These are phyloP conservation scores for Philaenus spumarius DNA, from an alignment of 1,140 invertebrate genomes.

Conservation along the genomic window DNA sequence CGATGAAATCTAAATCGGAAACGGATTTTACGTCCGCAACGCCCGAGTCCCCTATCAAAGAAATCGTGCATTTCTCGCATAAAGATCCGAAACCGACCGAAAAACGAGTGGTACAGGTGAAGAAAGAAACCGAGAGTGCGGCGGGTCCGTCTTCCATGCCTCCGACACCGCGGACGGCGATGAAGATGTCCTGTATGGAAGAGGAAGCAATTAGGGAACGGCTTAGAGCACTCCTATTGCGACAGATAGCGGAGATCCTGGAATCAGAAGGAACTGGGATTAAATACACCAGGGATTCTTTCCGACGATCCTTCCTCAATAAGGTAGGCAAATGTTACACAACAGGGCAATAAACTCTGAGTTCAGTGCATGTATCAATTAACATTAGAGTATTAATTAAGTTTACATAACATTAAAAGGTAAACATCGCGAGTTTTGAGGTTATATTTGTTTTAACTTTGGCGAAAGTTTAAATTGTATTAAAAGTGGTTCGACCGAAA, in stretches of 20 bases:
- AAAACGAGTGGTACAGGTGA: neutral
- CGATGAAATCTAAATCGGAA: too few species aligned
- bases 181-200: conserved; percentile 53
- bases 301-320: conserved; percentile 55
- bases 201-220: conserved; percentile 54
- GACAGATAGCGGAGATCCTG: conserved; percentile 55
- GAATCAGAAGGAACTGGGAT: conserved; percentile 32
- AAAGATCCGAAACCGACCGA: neutral
- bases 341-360: too few species aligned
- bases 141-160: neutral
- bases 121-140: neutral
- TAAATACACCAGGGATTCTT: conserved; percentile 51
- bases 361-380: too few species aligned
- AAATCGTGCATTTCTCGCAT: neutral
- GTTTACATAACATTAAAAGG: too few species aligned
- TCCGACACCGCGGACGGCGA: neutral
- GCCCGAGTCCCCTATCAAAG: neutral
- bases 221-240: conserved; percentile 46
- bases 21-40: neutral
- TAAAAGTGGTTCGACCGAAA: too few species aligned
- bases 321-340: conserved; percentile 45
- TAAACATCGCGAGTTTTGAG: too few species aligned
- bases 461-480: too few species aligned
- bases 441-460: too few species aligned
- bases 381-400: too few species aligned